Percentiles rank a stretch among this genome's conserved stretches.
These are phyloP conservation scores for Orchesellides sinensis DNA, from an alignment of 2,888 invertebrate genomes.

Conservation along the genomic window DNA sequence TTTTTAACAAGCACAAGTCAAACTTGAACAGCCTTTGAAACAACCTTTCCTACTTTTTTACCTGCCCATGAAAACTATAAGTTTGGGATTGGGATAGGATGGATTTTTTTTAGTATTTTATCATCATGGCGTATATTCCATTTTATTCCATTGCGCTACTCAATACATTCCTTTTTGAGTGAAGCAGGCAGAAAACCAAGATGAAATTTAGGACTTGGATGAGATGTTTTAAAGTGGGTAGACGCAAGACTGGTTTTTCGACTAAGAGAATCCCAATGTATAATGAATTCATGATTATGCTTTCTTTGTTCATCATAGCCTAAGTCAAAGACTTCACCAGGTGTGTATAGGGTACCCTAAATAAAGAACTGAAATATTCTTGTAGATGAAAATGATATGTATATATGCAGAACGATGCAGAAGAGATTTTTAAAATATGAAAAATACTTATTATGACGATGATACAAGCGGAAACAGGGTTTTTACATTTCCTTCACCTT, in stretches of 20 bases:
- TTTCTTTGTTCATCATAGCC: neutral
- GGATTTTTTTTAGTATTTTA: neutral
- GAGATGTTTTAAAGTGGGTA: too few relatives aligned
- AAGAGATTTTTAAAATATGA: neutral
- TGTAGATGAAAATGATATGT: neutral
- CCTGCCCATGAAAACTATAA: slow-evolving; percentile 34
- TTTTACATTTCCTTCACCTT: neutral
- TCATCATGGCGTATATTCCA: slow-evolving; percentile 29
- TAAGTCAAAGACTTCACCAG: slow-evolving; percentile 15
- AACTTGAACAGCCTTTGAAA: too few relatives aligned
- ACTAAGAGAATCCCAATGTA: neutral
- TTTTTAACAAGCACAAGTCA: too few relatives aligned
- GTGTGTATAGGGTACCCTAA: neutral
- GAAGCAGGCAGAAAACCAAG: slow-evolving; percentile 21
- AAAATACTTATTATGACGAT: neutral
- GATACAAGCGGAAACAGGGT: neutral
- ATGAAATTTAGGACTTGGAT: too few relatives aligned
- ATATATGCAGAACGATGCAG: neutral
- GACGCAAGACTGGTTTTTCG: neutral
- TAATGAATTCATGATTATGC: slow-evolving; percentile 35
- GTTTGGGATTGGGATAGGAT: slow-evolving; percentile 58
- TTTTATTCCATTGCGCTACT: slow-evolving; percentile 2
- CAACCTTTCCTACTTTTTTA: slow-evolving; percentile 21
- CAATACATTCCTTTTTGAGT: neutral
- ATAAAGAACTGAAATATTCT: slow-evolving; percentile 13